Evolutionary conservation across 2,797 vertebrate genomes (phyloP).

Genomic region (Acipenser oxyrinchus): DNA sequence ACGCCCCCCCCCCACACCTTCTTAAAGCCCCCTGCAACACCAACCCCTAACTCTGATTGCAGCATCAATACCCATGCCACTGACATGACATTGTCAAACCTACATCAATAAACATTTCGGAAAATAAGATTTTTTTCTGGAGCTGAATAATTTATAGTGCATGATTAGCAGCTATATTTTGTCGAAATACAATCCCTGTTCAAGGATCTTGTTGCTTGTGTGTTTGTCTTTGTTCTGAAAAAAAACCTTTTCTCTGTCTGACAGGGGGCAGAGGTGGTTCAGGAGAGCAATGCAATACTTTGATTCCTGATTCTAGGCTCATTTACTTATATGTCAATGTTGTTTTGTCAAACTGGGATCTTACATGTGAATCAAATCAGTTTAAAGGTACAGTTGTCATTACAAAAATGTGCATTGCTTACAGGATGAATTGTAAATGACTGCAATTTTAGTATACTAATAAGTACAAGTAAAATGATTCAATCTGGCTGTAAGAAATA

Average conservation of each 20-base stretch:
- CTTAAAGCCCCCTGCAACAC: slow-evolving; percentile 27
- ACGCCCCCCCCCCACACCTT: slow-evolving; percentile 12
- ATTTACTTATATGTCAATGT: neutral
- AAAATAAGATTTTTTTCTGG: slow-evolving; percentile 69
- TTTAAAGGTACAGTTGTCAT: no score
- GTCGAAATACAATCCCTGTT: slow-evolving; percentile 67
- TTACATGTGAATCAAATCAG: no score
- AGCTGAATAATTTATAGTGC: slow-evolving; percentile 79
- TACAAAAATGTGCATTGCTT: no score
- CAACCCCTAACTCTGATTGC: slow-evolving; percentile 51
- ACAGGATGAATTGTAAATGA: no score
- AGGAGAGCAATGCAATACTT: slow-evolving; percentile 19
- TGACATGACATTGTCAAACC: slow-evolving; percentile 54
- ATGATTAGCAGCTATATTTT: slow-evolving; percentile 61
- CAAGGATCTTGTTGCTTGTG: slow-evolving; percentile 62
- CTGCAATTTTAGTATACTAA: neutral
- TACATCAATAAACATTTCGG: slow-evolving; percentile 82
- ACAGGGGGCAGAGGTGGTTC: slow-evolving; percentile 2
- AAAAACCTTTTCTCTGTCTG: slow-evolving; percentile 35
- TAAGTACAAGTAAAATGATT: slow-evolving; percentile 12
- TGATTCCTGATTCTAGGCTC: slow-evolving; percentile 1
- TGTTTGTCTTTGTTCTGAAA: slow-evolving; percentile 63
- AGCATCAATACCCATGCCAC: slow-evolving; percentile 67
- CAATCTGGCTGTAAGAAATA: slow-evolving; percentile 14
- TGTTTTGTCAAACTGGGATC: neutral